Evolutionary conservation across 2,888 invertebrate species (phyloP).

Genomic region (Anorthoa munda): DNA sequence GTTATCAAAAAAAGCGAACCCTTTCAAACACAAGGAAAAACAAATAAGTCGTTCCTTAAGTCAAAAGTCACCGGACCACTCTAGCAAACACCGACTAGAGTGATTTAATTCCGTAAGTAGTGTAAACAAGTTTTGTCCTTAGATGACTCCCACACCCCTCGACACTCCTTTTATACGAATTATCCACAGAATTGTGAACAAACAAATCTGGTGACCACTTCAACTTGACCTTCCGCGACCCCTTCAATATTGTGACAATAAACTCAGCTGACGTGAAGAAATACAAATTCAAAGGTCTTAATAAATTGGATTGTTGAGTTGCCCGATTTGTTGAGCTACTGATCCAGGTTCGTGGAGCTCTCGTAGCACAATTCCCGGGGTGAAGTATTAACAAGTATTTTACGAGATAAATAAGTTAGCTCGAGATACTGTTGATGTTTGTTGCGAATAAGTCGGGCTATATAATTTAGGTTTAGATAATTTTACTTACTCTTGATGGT

Average conservation of each 20-base stretch:
- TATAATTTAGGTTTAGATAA: slow-evolving; percentile 56
- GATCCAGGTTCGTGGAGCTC: slow-evolving; percentile 72
- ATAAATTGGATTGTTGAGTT: slow-evolving; percentile 74
- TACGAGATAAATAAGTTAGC: slow-evolving; percentile 89
- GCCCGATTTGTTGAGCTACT: slow-evolving; percentile 70
- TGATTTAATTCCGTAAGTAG: slow-evolving; percentile 88
- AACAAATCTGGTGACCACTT: slow-evolving; percentile 74
- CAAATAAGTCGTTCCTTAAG: slow-evolving; percentile 60
- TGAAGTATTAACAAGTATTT: slow-evolving; percentile 89
- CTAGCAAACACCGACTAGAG: slow-evolving; percentile 79
- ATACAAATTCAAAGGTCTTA: slow-evolving; percentile 77
- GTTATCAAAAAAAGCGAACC: slow-evolving; percentile 22
- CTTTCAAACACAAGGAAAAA: slow-evolving; percentile 41
- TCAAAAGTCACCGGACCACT: slow-evolving; percentile 73
- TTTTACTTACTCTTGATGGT: slow-evolving; percentile 37
- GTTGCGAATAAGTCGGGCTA: slow-evolving; percentile 64
- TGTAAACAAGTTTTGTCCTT: slow-evolving; percentile 85
- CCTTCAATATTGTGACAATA: slow-evolving; percentile 62
- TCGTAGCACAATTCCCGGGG: slow-evolving; percentile 78
- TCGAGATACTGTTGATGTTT: slow-evolving; percentile 84
- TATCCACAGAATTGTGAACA: slow-evolving; percentile 75
- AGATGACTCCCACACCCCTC: slow-evolving; percentile 76
- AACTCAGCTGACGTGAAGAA: slow-evolving; percentile 67
- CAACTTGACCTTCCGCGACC: slow-evolving; percentile 69
- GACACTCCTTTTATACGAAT: slow-evolving; percentile 71